Evolutionary conservation across 2,888 invertebrate species (phyloP).

Genomic region (Nomada ruficornis): DNA sequence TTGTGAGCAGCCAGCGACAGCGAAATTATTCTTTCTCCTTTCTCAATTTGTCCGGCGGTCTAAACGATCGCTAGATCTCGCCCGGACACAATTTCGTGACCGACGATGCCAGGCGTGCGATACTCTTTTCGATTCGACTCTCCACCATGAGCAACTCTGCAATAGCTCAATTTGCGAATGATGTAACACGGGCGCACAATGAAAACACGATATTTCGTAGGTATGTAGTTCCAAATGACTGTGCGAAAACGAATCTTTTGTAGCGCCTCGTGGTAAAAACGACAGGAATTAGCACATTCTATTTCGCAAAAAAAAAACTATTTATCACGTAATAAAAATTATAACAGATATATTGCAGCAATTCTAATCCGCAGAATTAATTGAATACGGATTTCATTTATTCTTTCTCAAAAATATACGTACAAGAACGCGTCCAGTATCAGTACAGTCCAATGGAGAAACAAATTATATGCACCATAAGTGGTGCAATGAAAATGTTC

Average conservation of each 20-base stretch:
- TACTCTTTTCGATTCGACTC: background rate
- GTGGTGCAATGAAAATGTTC: no score
- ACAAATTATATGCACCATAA: no score
- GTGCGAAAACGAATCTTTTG: slow-evolving; percentile 10
- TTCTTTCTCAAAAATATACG: no score
- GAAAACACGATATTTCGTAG: background rate
- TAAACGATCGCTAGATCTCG: slow-evolving; percentile 11
- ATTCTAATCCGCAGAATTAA: background rate
- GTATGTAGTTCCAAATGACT: slow-evolving; percentile 18
- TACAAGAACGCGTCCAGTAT: no score
- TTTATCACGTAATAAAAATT: background rate
- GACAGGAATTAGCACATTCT: slow-evolving; percentile 1
- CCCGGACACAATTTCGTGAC: background rate
- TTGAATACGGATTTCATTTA: background rate
- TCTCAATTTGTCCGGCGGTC: background rate
- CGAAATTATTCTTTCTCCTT: slow-evolving; percentile 33
- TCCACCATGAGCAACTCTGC: background rate
- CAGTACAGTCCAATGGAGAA: no score
- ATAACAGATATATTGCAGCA: background rate
- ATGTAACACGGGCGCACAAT: background rate
- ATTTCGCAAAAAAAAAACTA: background rate
- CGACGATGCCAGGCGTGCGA: slow-evolving; percentile 1
- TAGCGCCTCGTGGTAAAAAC: slow-evolving; percentile 10
- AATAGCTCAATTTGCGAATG: slow-evolving; percentile 14
- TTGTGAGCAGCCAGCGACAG: slow-evolving; percentile 12